phyloP scores from a whole-genome alignment of 2,888 invertebrate genomes.

The Caenorhabditis doughertyi region DNA sequence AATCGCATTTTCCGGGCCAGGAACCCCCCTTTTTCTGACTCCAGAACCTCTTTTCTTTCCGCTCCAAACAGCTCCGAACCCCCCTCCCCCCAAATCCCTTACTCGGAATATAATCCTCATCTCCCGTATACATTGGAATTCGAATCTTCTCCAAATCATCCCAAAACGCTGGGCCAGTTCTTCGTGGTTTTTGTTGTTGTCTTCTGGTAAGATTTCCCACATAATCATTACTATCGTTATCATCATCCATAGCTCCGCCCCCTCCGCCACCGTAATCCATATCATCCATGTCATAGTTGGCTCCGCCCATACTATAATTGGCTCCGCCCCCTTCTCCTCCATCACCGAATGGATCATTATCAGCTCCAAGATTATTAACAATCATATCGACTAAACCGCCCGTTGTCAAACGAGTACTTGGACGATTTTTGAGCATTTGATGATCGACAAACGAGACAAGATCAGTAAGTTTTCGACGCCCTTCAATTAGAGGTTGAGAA shows the following conservation, averaged over 20 bases:
- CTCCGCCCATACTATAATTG: no score
- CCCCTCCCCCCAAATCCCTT: background rate
- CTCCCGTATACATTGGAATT: slow-evolving; percentile 28
- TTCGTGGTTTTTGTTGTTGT: slow-evolving; percentile 3
- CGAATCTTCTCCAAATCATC: slow-evolving; percentile 31
- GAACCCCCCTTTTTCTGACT: background rate
- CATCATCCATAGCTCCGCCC: slow-evolving; percentile 16
- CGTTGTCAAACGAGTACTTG: slow-evolving; percentile 51
- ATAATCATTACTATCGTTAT: slow-evolving; percentile 42
- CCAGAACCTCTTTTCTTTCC: background rate
- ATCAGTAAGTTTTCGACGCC: slow-evolving; percentile 36
- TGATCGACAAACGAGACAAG: slow-evolving; percentile 58
- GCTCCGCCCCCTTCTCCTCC: background rate
- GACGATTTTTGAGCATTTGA: slow-evolving; percentile 40
- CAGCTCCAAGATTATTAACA: slow-evolving; percentile 27
- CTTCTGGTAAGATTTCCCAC: slow-evolving; percentile 34
- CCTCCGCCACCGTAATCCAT: slow-evolving; percentile 37
- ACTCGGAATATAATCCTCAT: slow-evolving; percentile 41
- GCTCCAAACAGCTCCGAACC: background rate
- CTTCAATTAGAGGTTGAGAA: slow-evolving; percentile 34
- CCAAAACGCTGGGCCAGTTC: slow-evolving; percentile 16
- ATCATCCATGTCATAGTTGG: background rate
- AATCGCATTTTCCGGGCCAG: no score
- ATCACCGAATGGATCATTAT: background rate
- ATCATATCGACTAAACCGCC: slow-evolving; percentile 50